Evolutionary conservation across 2,797 vertebrate species (phyloP).

Genomic region (Trachops cirrhosus): DNA sequence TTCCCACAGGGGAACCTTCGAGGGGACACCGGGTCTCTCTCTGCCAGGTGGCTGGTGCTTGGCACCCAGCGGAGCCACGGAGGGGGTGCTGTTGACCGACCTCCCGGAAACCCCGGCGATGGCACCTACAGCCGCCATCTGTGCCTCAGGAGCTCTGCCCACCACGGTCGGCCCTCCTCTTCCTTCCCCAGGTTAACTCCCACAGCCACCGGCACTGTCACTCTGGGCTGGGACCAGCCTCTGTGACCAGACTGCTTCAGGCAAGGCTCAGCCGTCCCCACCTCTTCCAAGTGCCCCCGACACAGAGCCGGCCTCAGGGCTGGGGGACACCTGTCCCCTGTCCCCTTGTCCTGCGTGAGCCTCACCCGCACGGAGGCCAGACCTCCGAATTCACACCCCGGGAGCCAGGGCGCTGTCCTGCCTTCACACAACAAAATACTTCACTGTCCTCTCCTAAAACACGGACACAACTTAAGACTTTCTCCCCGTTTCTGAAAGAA

Average conservation of each 20-base stretch:
- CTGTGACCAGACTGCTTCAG: neutral
- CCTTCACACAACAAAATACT: neutral
- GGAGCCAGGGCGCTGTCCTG: neutral
- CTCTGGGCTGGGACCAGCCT: neutral
- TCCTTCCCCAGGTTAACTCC: neutral
- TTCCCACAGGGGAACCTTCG: neutral
- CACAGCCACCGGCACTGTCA: accelerated
- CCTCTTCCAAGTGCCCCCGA: neutral
- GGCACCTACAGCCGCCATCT: neutral
- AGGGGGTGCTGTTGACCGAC: neutral
- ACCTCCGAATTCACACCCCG: neutral
- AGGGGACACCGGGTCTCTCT: accelerated
- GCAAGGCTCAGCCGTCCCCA: neutral
- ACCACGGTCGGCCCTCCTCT: neutral
- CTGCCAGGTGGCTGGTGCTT: neutral
- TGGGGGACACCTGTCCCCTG: neutral
- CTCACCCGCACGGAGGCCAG: neutral
- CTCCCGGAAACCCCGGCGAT: accelerated
- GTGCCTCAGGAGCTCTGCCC: neutral
- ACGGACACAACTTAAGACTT: neutral
- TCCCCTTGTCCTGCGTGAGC: neutral
- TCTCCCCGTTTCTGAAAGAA: neutral
- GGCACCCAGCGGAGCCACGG: accelerated
- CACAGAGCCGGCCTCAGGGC: neutral
- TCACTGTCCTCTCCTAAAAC: neutral